Conservation (phyloP, 2,888 invertebrate species). For the Lucinisca nassula region DNA sequence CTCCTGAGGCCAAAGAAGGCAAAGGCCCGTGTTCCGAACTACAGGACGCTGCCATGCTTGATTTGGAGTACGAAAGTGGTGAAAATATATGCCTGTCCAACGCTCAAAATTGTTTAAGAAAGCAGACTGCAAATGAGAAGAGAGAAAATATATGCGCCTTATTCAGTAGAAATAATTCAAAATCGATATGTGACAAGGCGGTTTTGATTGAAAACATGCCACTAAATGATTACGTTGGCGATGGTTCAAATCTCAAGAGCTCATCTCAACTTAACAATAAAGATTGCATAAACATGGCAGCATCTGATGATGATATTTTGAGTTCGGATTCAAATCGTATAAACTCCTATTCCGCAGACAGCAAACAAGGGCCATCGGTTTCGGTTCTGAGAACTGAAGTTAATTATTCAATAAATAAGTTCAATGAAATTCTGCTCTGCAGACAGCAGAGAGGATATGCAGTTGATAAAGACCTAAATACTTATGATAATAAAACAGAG, state of each 20-base stretch:
- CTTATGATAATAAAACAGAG: too few relatives aligned
- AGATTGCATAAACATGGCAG: neutral
- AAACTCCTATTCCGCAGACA: neutral
- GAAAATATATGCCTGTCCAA: neutral
- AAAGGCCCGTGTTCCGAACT: too few relatives aligned
- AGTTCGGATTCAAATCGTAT: neutral
- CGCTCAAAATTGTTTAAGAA: neutral
- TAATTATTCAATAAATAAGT: neutral
- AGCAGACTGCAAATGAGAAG: neutral
- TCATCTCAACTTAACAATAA: neutral
- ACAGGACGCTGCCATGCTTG: too few relatives aligned
- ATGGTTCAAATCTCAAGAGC: neutral
- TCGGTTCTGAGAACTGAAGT: neutral
- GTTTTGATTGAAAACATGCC: neutral
- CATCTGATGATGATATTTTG: neutral
- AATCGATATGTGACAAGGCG: neutral
- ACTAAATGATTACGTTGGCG: neutral
- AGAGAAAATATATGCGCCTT: neutral
- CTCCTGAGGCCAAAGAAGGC: too few relatives aligned
- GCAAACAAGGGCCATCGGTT: neutral
- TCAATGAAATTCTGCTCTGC: neutral
- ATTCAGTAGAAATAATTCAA: neutral
- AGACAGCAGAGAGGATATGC: neutral
- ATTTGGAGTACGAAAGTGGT: neutral
- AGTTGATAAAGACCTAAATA: too few relatives aligned